Base-by-base conservation (phyloP, 2,113 vertebrate species). In the Lamprologus sp. region DNA sequence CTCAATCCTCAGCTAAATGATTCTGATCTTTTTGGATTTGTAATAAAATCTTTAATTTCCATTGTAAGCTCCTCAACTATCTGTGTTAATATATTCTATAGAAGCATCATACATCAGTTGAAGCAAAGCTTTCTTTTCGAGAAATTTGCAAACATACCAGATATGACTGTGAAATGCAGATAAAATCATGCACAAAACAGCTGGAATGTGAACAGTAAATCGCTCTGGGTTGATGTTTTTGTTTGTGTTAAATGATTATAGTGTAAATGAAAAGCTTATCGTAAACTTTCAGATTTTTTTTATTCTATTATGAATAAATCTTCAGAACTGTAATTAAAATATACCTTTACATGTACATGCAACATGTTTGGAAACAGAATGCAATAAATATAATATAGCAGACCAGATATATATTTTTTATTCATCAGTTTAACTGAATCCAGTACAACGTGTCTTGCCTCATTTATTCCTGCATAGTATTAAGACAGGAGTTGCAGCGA, bases 351-450 rank as follows among this genome's bases (percentile, higher is more conserved):
- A 28, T 75, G 42, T 75, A 1, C 23, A 26, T 49, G 23, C 70
- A 7, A 28, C 70, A 31, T 75, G 23, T 19, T 75, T 26, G 23
- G 15, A 49, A 75, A 75, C 45, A 75, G 26, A 75, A 19, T 15
- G 6, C 0, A 47, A 47, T 23, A 9, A 9, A 33, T 37, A 0
- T 47, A 19, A 47, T 28, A 23, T 45, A 75, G 14, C 23, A 0
- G 23, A 47, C 14, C 1, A 45, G 4, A 45, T 19, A 17, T 45
- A 65, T 26, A 4, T 73, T n/a, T n/a, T n/a, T n/a, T n/a, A n/a
- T n/a, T n/a, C n/a, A n/a, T n/a, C n/a, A n/a, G n/a, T n/a, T 28
- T 75, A 47, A 47, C 23, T 28, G 19, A 68, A 68, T 21, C 21
- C 42, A 42, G 65, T 23, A 7, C 1, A 42, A 0, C 6, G 0